A percentile compares a stretch with the other conserved stretches of the same genome.
phyloP scores from a whole-genome alignment of 35 echinoderm and acorn worm genomes.

The Hemicentrotus pulcherrimus region DNA sequence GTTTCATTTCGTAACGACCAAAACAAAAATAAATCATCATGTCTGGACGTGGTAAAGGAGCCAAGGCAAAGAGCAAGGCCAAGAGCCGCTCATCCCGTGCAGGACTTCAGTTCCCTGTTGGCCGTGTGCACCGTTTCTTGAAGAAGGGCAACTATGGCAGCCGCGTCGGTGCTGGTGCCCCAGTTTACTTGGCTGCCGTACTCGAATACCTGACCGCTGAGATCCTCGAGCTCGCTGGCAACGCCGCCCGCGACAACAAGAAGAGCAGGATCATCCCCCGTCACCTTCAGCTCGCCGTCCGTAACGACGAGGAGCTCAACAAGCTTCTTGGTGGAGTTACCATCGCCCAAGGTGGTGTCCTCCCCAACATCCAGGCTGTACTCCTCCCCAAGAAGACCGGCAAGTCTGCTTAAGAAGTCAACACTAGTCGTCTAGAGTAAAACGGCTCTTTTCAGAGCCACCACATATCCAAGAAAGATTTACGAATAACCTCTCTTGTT shows the following conservation, averaged over 20 bases:
- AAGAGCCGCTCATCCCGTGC: conserved; percentile 71
- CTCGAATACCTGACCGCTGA: conserved; percentile 82
- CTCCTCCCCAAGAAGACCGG: conserved; percentile 80
- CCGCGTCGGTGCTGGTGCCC: conserved; percentile 73
- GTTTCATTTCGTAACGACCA: not conserved
- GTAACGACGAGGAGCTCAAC: conserved; percentile 86
- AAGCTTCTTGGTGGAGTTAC: conserved; percentile 72
- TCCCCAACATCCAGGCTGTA: conserved; percentile 94
- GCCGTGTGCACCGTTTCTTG: conserved; percentile 77
- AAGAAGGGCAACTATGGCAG: conserved; percentile 75
- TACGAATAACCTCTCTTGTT: not conserved
- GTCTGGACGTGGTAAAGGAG: conserved; percentile 82
- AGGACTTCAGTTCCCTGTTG: conserved; percentile 82
- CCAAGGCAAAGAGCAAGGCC: conserved; percentile 47
- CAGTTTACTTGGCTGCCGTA: conserved; percentile 79
- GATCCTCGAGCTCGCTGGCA: conserved; percentile 86
- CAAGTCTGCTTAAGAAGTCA: conserved; percentile 28
- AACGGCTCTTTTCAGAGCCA: conserved; percentile 87
- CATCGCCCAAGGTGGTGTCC: conserved; percentile 81
- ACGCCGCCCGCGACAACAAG: conserved; percentile 90
- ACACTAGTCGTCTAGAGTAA: not conserved
- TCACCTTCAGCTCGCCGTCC: conserved; percentile 81
- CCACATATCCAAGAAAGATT: conserved; percentile 55
- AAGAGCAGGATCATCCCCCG: conserved; percentile 81
- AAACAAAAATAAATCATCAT: conserved; percentile 39